Conservation (phyloP, 2,888 invertebrate genomes). For the Eilema griseolum region DNA sequence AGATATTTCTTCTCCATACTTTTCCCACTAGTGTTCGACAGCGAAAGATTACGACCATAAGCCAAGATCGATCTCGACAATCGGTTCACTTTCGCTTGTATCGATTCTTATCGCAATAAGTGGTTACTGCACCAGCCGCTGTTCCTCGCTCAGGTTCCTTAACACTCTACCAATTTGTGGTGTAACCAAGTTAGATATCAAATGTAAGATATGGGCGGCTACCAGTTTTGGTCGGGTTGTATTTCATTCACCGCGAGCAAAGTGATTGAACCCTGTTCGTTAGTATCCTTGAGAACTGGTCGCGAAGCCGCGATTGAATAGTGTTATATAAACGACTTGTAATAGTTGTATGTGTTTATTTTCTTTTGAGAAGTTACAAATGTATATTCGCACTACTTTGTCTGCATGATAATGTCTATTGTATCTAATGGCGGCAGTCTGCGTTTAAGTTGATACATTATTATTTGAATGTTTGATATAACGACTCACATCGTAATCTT, state of each 20-base stretch:
- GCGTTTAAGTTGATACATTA: slow-evolving; percentile 6
- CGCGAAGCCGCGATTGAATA: slow-evolving; percentile 68
- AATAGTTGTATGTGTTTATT: slow-evolving; percentile 55
- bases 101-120: slow-evolving; percentile 76
- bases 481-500: neutral
- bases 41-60: slow-evolving; percentile 59
- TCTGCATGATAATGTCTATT: slow-evolving; percentile 42
- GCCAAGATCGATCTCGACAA: slow-evolving; percentile 67
- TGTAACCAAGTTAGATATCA: slow-evolving; percentile 42
- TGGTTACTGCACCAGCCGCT: slow-evolving; percentile 55
- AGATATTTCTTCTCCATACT: slow-evolving; percentile 38
- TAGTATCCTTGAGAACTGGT: slow-evolving; percentile 80
- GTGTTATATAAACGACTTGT: slow-evolving; percentile 66
- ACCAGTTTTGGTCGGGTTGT: slow-evolving; percentile 58
- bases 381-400: slow-evolving; percentile 26
- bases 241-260: slow-evolving; percentile 79
- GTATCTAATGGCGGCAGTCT: slow-evolving; percentile 13
- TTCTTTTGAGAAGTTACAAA: slow-evolving; percentile 39
- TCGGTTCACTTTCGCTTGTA: slow-evolving; percentile 77
- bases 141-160: slow-evolving; percentile 58
- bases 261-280: slow-evolving; percentile 79
- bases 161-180: slow-evolving; percentile 32
- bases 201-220: slow-evolving; percentile 46
- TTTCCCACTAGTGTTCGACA: slow-evolving; percentile 47
- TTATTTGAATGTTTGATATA: neutral